Conservation (phyloP, 2,888 invertebrate genomes). For the Latheticus oryzae region DNA sequence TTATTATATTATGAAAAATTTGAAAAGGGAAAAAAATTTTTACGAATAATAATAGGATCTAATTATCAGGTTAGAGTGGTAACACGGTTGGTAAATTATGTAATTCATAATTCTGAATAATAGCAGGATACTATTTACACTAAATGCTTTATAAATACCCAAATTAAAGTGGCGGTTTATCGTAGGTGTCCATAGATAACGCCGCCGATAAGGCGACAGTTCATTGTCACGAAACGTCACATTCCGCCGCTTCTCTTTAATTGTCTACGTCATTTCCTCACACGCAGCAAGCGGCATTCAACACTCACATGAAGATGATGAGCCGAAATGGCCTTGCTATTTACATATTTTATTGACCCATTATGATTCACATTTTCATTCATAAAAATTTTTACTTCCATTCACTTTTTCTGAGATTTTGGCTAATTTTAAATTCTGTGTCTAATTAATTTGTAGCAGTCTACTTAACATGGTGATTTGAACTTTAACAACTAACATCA, state of each 20-base stretch:
- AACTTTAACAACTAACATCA: slow-evolving; percentile 18
- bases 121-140: slow-evolving; percentile 51
- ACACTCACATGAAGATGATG: slow-evolving; percentile 16
- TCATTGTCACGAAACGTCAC: slow-evolving; percentile 54
- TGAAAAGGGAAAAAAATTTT: slow-evolving; percentile 1
- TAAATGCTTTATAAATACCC: slow-evolving; percentile 54
- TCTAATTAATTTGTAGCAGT: slow-evolving; percentile 34
- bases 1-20: slow-evolving; percentile 1
- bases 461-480: slow-evolving; percentile 36
- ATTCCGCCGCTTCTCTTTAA: slow-evolving; percentile 50
- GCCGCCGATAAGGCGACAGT: slow-evolving; percentile 49
- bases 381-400: slow-evolving; percentile 13
- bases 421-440: slow-evolving; percentile 13
- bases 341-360: slow-evolving; percentile 29
- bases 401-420: slow-evolving; percentile 19
- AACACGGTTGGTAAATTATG: slow-evolving; percentile 34
- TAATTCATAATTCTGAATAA: slow-evolving; percentile 43
- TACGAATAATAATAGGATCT: slow-evolving; percentile 6
- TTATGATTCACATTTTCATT: slow-evolving; percentile 26
- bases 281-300: slow-evolving; percentile 10
- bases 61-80: slow-evolving; percentile 26
- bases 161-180: slow-evolving; percentile 52
- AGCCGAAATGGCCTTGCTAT: slow-evolving; percentile 36
- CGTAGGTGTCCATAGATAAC: slow-evolving; percentile 52
- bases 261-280: slow-evolving; percentile 50